Base-by-base conservation (phyloP, 2,888 invertebrate genomes). In the Sicus ferrugineus region DNA sequence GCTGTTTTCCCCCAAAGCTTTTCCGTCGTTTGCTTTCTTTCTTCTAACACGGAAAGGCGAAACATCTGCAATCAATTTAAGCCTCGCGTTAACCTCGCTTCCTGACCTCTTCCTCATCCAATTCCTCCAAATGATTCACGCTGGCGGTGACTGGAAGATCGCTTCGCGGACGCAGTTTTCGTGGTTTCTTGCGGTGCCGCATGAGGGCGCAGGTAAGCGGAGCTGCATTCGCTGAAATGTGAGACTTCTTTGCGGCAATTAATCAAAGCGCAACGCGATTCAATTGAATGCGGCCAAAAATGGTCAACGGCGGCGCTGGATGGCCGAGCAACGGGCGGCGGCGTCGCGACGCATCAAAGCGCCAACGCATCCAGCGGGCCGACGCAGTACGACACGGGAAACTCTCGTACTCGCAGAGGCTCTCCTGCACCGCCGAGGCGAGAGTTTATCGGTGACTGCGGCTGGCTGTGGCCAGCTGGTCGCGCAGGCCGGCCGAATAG, bases 121-220 rank as follows among this genome's bases (percentile, higher is more conserved):
- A 70, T 70, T 67, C 70, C 68, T 72, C 70, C 62, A 69, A 72
- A 58, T 70, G 70, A 70, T 72, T 72, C 70, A 70, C 72, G 68
- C 70, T 69, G 66, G 64, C 70, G 68, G 19, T 16, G 48, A 26
- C 30, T 42, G 58, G 34, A 42, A 28, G 46, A 34, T 19, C 14
- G 26, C 16, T 48, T n/a, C 28, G 23, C 31, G 38, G 28, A 14
- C 9, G 28, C n/a, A n/a, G n/a, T n/a, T n/a, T n/a, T n/a, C n/a
- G n/a, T n/a, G n/a, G n/a, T n/a, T n/a, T n/a, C n/a, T n/a, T 7
- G 23, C 26, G 50, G 30, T 59, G 16, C 7, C 9, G 38, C 21
- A 7, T 19, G 52, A 34, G 31, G 34, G 11, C 31, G 52, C 26
- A 28, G 14, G 48, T 56, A 30, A 23, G 42, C 54, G 66, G 42